Percentiles rank a stretch among this genome's conserved stretches.
These are phyloP conservation scores for Manis crassicaudata DNA, from an alignment of 2,797 vertebrate genomes.

Conservation along the genomic window DNA sequence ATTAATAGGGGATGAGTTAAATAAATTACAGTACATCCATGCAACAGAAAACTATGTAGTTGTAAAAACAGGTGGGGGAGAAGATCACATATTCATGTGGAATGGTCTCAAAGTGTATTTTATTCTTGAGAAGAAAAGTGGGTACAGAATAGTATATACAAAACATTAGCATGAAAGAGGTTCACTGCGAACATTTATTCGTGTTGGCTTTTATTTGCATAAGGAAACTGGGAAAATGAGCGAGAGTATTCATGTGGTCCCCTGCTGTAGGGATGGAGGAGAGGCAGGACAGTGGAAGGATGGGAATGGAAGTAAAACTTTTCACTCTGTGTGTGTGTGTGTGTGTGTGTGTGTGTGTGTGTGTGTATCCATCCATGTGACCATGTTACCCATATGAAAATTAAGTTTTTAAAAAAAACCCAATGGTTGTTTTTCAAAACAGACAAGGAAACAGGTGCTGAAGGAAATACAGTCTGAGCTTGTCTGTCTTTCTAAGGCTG, in stretches of 20 bases:
- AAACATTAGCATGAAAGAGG: background rate
- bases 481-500: background rate
- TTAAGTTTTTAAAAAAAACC: background rate
- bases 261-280: background rate
- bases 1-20: background rate
- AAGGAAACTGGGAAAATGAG: background rate
- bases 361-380: background rate
- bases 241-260: background rate
- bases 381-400: background rate
- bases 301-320: background rate
- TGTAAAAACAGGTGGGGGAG: background rate
- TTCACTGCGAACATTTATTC: background rate
- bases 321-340: background rate
- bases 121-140: background rate
- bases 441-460: background rate
- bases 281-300: background rate
- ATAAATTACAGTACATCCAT: background rate
- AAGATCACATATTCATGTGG: background rate
- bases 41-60: background rate
- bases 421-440: too few species aligned
- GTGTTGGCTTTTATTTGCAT: background rate
- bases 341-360: background rate
- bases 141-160: background rate
- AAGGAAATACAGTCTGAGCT: background rate
- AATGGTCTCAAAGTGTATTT: background rate